Evolutionary conservation across 2,113 vertebrate species (phyloP).

Genomic region (Catagonus wagneri): DNA sequence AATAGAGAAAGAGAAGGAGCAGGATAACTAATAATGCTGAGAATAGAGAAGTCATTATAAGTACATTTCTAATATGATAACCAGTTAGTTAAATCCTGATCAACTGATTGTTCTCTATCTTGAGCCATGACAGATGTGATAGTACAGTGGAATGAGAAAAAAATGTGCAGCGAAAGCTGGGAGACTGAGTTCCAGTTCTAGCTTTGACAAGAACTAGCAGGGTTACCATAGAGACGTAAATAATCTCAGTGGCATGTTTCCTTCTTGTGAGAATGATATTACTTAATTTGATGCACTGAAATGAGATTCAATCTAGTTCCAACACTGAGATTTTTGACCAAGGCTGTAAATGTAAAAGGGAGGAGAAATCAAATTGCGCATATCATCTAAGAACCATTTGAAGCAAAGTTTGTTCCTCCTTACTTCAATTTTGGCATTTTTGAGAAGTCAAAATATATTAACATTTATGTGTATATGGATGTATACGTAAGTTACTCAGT

Average conservation of each 20-base stretch:
- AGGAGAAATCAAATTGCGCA: not conserved
- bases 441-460: not conserved
- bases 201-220: not conserved
- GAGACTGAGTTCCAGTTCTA: not conserved
- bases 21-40: not conserved
- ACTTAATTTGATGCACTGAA: not conserved
- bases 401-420: not conserved
- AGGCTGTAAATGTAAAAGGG: not conserved
- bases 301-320: not conserved
- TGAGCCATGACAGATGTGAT: accelerated
- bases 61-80: not conserved
- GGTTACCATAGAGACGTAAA: not conserved
- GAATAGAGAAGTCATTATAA: not conserved
- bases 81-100: not conserved
- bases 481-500: not conserved
- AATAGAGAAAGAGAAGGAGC: not conserved
- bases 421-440: not conserved
- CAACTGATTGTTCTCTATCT: not conserved
- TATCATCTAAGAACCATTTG: not conserved
- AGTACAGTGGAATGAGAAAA: not conserved
- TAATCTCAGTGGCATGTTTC: not conserved
- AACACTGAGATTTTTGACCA: not conserved
- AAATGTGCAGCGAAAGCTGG: not conserved
- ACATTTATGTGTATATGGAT: not conserved
- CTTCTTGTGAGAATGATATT: not conserved